A percentile compares a stretch with the other conserved stretches of the same genome.
phyloP scores from a whole-genome alignment of 2,888 invertebrate genomes.

The Ophioninae sp. region DNA sequence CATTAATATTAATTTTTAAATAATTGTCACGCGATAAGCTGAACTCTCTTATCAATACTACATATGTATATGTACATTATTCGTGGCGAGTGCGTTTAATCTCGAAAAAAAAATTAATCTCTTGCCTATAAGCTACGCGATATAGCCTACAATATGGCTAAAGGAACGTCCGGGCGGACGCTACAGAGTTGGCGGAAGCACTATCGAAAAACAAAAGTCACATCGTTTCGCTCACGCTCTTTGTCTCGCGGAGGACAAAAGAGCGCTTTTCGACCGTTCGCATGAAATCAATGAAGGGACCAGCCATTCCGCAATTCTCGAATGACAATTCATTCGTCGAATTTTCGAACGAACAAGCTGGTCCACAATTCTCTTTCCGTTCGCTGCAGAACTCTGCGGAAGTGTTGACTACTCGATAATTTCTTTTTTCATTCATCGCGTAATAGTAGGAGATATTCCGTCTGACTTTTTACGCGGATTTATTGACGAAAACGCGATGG shows the following conservation, averaged over 20 bases:
- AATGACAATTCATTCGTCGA: not conserved
- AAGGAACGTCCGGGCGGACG: slow-evolving; percentile 26
- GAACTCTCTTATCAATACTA: slow-evolving; percentile 37
- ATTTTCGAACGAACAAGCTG: not conserved
- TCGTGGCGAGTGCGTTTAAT: slow-evolving; percentile 36
- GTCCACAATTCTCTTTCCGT: not conserved
- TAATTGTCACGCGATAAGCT: slow-evolving; percentile 42
- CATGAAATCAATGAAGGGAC: not conserved
- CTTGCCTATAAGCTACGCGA: slow-evolving; percentile 19
- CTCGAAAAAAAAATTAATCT: slow-evolving; percentile 33
- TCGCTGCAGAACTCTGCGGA: not conserved
- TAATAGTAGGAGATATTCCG: no score
- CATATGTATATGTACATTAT: slow-evolving; percentile 48
- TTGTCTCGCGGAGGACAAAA: not conserved
- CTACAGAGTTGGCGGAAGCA: slow-evolving; percentile 18
- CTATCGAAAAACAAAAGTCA: slow-evolving; percentile 1
- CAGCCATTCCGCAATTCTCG: not conserved
- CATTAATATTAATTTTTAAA: slow-evolving; percentile 27
- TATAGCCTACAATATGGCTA: slow-evolving; percentile 47
- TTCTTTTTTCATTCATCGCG: no score
- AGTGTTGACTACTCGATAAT: not conserved
- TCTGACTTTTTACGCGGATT: no score
- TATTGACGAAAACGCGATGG: no score
- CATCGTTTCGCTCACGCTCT: not conserved
- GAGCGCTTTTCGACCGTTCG: slow-evolving; percentile 14